Conservation (phyloP, 2,797 vertebrate genomes). For the Fistularia tabacaria region DNA sequence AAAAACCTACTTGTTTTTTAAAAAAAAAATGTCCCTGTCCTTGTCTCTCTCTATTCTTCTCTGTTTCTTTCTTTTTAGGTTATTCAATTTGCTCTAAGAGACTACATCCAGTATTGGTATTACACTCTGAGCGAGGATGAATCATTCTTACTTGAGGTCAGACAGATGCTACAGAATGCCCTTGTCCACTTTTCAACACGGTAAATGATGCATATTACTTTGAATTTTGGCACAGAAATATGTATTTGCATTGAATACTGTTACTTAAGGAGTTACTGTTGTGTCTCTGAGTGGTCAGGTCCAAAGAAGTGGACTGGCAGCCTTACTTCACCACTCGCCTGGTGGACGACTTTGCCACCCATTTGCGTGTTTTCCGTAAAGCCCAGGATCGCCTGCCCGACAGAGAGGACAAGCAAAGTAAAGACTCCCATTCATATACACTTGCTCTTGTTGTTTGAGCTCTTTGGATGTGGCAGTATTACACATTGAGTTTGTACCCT, state of each 20-base stretch:
- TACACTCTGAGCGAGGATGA: constrained; percentile 98
- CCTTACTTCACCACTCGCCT: constrained; percentile 98
- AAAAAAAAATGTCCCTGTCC: neutral
- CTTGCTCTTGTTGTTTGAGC: neutral
- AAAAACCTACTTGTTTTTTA: neutral
- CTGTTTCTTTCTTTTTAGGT: constrained; percentile 74
- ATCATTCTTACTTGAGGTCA: constrained; percentile 95
- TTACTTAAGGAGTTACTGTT: constrained; percentile 7
- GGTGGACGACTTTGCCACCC: constrained; percentile 97
- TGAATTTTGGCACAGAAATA: neutral
- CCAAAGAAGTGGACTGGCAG: constrained; percentile 99
- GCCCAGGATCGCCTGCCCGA: constrained; percentile 92
- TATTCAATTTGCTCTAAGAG: constrained; percentile 96
- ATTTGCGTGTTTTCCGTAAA: constrained; percentile 97
- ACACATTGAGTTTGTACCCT: no score
- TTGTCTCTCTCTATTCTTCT: neutral
- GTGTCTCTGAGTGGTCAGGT: constrained; percentile 38
- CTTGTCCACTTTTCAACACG: constrained; percentile 95
- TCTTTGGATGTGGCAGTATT: no score
- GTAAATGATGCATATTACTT: constrained; percentile 59
- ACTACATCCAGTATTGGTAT: constrained; percentile 99
- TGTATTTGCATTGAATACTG: neutral
- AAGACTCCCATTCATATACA: neutral
- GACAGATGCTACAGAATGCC: constrained; percentile 93
- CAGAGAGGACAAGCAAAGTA: constrained; percentile 91